Base-by-base conservation (phyloP, 2,888 invertebrate species). In the Sisyra nigra region DNA sequence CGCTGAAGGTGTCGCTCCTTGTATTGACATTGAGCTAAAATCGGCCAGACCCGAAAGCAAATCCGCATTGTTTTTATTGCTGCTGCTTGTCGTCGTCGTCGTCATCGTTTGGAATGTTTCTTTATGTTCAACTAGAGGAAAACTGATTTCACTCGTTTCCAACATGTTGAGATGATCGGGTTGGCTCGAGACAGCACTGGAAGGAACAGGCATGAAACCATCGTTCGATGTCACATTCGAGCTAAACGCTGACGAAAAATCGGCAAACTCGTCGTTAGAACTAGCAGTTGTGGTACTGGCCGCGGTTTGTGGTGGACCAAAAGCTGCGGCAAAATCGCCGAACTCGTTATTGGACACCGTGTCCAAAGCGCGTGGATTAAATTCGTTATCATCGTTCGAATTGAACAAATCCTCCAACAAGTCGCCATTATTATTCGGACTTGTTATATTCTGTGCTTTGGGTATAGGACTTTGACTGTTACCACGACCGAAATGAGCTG, bases 321-420 rank as follows among this genome's bases (percentile, higher is more conserved):
- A 85, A 1, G 80, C 85, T 47, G 74, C 69, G 3, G 76, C 67
- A 57, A 87, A 87, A 62, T 86, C 84, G 0, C 85, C 85, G 59
- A 87, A 87, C 45, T 85, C 85, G 32, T 61, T 55, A 30, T 47
- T 44, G 5, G 48, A 19, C 1, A 49, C 41, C 9, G 46, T 50
- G 48, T 70, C 70, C 3, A 58, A 60, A 37, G 66, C 63, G 44
- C 67, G 53, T 1, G 75, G 79, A 56, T 78, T 71, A 42, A 79
- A 76, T 52, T 79, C 78, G 39, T 74, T 72, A 2, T 58, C 58
- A 2, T 63, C 58, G 14, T 59, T 54, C 40, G 72, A 71, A 58
- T 70, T 71, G 59, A 65, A 73, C 59, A 73, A 51, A 54, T 71
- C 70, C 50, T 70, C 40, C 11, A 41, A 14, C 19, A 19, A 29